phyloP scores from a whole-genome alignment of 2,888 invertebrate genomes.

The Exephanes ischioxanthus region DNA sequence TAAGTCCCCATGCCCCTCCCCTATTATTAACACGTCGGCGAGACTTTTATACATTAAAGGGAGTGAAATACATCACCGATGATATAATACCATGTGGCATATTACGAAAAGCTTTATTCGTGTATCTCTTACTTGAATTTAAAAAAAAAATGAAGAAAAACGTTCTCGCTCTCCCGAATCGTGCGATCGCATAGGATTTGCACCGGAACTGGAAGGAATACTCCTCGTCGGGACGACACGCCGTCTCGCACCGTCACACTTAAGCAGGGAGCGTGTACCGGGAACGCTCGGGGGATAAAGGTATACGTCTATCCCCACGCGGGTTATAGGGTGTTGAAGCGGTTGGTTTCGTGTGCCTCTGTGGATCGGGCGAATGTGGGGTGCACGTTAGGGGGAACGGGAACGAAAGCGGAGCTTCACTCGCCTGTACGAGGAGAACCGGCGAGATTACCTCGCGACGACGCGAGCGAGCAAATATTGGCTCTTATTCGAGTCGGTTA shows the following conservation, averaged over 20 bases:
- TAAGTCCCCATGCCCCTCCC: no score
- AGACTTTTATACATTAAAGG: no score
- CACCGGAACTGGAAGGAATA: slow-evolving; percentile 8
- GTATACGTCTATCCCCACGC: slow-evolving; percentile 18
- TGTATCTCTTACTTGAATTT: no score
- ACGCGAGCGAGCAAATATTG: slow-evolving; percentile 78
- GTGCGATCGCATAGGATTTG: slow-evolving; percentile 12
- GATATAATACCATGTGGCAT: no score
- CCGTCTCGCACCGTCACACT: slow-evolving; percentile 16
- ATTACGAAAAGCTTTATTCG: no score
- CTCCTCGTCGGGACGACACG: not conserved
- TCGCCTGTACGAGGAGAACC: slow-evolving; percentile 72
- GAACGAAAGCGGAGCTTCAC: slow-evolving; percentile 43
- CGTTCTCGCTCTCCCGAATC: slow-evolving; percentile 4
- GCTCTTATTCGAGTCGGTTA: slow-evolving; percentile 80
- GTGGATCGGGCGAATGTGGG: slow-evolving; percentile 3
- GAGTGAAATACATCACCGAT: no score
- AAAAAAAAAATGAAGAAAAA: not conserved
- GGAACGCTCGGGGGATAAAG: slow-evolving; percentile 6
- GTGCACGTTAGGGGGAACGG: slow-evolving; percentile 32
- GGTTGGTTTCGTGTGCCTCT: slow-evolving; percentile 1
- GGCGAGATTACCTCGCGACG: slow-evolving; percentile 78
- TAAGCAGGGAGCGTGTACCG: not conserved
- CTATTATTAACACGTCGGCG: no score
- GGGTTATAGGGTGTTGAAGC: slow-evolving; percentile 11